Evolutionary conservation across 1,140 invertebrate species (phyloP).

Genomic region (Formica exsecta): DNA sequence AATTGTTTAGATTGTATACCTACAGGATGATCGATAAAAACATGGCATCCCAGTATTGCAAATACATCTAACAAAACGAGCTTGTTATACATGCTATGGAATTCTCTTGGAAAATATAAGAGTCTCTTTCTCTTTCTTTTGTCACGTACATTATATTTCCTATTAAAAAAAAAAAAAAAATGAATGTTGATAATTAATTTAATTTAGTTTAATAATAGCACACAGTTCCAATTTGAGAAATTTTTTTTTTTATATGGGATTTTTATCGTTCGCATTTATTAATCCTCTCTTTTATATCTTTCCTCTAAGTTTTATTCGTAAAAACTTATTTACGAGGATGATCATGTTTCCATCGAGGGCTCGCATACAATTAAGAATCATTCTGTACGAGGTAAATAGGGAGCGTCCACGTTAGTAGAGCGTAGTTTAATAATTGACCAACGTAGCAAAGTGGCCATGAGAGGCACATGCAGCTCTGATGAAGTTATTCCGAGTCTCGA

Average conservation of each 20-base stretch:
- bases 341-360: background rate
- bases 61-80: background rate
- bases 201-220: background rate
- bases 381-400: conserved; percentile 5
- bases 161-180: background rate
- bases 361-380: background rate
- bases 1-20: conserved; percentile 39
- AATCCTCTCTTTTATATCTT: background rate
- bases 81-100: background rate
- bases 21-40: conserved; percentile 52
- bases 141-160: background rate
- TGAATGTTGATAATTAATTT: conserved; percentile 3
- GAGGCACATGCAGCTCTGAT: conserved; percentile 34
- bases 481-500: conserved; percentile 51
- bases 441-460: conserved; percentile 41
- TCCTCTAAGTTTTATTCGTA: background rate
- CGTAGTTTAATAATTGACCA: conserved; percentile 55
- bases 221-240: background rate
- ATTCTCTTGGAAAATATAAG: background rate
- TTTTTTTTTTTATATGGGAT: background rate
- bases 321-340: background rate
- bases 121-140: background rate
- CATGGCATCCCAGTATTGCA: background rate
- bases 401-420: conserved; percentile 49
- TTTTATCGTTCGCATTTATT: background rate